Evolutionary conservation across 2,113 vertebrate genomes (phyloP).

Genomic region (Gavia stellata): DNA sequence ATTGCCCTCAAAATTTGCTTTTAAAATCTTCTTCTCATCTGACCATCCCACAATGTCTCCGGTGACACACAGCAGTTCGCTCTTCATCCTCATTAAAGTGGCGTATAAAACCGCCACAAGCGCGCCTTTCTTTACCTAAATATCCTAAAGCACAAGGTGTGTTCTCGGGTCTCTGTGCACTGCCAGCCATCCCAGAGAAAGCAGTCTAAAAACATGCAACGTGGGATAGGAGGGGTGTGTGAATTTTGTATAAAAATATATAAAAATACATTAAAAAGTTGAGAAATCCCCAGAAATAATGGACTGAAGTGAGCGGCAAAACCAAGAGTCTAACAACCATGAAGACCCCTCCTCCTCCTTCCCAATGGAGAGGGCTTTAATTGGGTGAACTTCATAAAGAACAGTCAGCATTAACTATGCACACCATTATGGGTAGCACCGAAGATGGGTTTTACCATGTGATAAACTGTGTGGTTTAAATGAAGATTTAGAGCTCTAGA

Average conservation of each 20-base stretch:
- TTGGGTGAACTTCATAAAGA: not conserved
- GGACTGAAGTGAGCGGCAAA: not conserved
- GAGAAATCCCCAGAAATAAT: not conserved
- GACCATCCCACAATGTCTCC: not conserved
- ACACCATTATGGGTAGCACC: not conserved
- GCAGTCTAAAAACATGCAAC: rapidly evolving
- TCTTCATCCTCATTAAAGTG: not conserved
- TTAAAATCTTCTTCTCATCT: not conserved
- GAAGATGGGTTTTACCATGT: not conserved
- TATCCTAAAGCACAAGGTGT: not conserved
- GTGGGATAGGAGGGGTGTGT: not conserved
- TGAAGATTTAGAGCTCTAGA: not conserved
- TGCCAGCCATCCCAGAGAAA: not conserved
- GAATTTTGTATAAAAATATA: not conserved
- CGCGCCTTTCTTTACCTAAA: not conserved
- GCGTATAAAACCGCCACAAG: rapidly evolving
- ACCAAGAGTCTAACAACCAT: too few relatives aligned
- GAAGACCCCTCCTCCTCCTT: not conserved
- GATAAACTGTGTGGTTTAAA: not conserved
- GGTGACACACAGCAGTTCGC: rapidly evolving
- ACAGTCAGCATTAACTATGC: not conserved
- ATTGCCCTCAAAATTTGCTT: not conserved
- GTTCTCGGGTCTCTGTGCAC: not conserved
- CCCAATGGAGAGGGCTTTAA: not conserved
- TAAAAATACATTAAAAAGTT: not conserved